Evolutionary conservation across 35 echinoderm and acorn worm species (phyloP), one percentile per base, ranked within the genome.

Genomic region (Acanthaster planci): DNA sequence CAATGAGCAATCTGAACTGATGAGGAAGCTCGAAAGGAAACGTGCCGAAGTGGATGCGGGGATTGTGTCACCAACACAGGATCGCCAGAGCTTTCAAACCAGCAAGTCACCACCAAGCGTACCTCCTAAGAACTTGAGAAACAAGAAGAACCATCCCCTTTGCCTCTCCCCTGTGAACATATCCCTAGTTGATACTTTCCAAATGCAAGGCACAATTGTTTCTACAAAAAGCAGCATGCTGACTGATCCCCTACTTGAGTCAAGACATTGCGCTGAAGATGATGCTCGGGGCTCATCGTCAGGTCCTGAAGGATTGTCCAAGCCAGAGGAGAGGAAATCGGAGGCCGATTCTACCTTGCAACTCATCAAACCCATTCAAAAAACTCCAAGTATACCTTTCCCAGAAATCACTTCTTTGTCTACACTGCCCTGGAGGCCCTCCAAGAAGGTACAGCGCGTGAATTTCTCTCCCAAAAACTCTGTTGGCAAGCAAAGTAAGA

Each of bases 11-110:
- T 72, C 64, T 26, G 64, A 72, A 26, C 30, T 72, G 29, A 72
- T 72, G 64, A 26, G 30, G 34, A 72, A 72, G 23, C 29, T 72
- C 21, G 64, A 72, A 72, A 72, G 64, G 30, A 72, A 72, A 72
- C 23, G 26, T 26, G 64, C 15, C 34, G 64, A 7, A 72, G 64
- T 26, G 4, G 64, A 72, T 10, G 10, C 64, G 26, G 64, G 34
- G 34, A 72, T 26, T 72, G 29, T 72, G 64, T 72, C 26, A 72
- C 14, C 26, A 72, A 72, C 2, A 2, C 7, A 72, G 0, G 34
- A 16, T 27, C 64, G 23, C 64, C 18, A 72, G 21, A 31, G 26
- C 64, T 34, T 10, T 72, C 64, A 19, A 35, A 72, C 23, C 10
- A 72, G 21, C 22, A 72, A 72, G 34, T 26, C 30, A 29, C 64